Evolutionary conservation across 1,140 invertebrate species (phyloP), one percentile per base, ranked within the genome.

Genomic region (Metaphire vulgaris): DNA sequence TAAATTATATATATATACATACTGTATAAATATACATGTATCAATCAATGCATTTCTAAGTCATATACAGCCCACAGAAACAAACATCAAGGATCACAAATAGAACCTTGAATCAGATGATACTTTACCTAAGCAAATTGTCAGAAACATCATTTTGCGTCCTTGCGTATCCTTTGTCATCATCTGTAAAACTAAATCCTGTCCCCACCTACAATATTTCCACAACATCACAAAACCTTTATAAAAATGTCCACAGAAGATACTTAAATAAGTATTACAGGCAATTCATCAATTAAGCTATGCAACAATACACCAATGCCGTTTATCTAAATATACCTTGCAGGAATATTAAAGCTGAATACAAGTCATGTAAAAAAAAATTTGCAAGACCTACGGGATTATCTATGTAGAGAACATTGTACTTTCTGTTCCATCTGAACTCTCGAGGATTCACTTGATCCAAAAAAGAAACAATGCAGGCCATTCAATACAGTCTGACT

Each of bases 351-450:
- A n/a, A n/a, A n/a, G n/a, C n/a, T n/a, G n/a, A n/a, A n/a, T n/a
- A n/a, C n/a, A n/a, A n/a, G n/a, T n/a, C n/a, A 12, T 56, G 21
- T 56, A 21, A 21, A 12, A 56, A 21, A 56, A 56, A 12, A 21
- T 75, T 14, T 74, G 69, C 28, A 12, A 1, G 72, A 81, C 81
- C 80, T 66, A 93, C 93, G 2, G 93, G 94, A 84, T 93, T 94
- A 82, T 96, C 94, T 74, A 95, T 91, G 80, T 92, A 95, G 26
- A 95, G 87, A 32, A 95, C 81, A 81, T 92, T 91, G 80, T 92
- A 91, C 2, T 88, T 89, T 21, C 88, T 85, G 74, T 89, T 91
- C 93, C 93, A 95, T 6, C 91, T 90, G 69, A 90, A 90, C 69
- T 83, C 79, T 74, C 78, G 80, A 69, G 77, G 74, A 56, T 77